phyloP scores from a whole-genome alignment of 2,888 invertebrate species.

The Cryptops parisi region DNA sequence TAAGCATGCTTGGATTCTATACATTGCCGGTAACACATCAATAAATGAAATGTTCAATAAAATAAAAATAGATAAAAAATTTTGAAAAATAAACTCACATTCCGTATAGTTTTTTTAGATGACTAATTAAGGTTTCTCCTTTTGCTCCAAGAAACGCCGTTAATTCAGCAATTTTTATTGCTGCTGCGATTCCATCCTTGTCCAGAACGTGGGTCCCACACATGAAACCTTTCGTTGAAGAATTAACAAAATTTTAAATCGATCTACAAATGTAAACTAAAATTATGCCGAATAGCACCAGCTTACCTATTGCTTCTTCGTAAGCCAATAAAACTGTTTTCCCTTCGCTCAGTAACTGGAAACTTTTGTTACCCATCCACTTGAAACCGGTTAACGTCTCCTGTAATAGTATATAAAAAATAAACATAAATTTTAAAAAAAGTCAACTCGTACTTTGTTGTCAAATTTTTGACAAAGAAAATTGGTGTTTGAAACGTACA shows the following conservation, averaged over 20 bases:
- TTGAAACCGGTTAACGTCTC: slow-evolving; percentile 98
- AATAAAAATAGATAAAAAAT: slow-evolving; percentile 7
- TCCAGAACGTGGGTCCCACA: slow-evolving; percentile 74
- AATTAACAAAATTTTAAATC: slow-evolving; percentile 11
- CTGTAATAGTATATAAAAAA: slow-evolving; percentile 23
- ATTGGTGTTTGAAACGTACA: slow-evolving; percentile 28
- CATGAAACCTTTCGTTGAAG: slow-evolving; percentile 81
- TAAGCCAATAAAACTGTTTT: slow-evolving; percentile 80
- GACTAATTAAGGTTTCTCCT: slow-evolving; percentile 33
- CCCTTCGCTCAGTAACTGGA: slow-evolving; percentile 52
- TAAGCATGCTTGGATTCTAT: too few species aligned
- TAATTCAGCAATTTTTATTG: slow-evolving; percentile 61
- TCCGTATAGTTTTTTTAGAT: slow-evolving; percentile 58
- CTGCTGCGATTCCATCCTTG: slow-evolving; percentile 92
- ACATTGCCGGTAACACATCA: too few species aligned
- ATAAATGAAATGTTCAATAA: too few species aligned
- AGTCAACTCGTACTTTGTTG: too few species aligned
- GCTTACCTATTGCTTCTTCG: slow-evolving; percentile 83
- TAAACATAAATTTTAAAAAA: background rate
- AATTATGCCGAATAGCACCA: background rate
- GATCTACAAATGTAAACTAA: slow-evolving; percentile 1
- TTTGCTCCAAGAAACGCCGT: slow-evolving; percentile 49
- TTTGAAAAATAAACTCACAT: slow-evolving; percentile 34
- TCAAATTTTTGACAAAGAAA: background rate
- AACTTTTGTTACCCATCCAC: slow-evolving; percentile 90